Percentiles rank a stretch among this genome's conserved stretches.
phyloP scores from a whole-genome alignment of 2,888 invertebrate species.

The Digitonthophagus gazella region DNA sequence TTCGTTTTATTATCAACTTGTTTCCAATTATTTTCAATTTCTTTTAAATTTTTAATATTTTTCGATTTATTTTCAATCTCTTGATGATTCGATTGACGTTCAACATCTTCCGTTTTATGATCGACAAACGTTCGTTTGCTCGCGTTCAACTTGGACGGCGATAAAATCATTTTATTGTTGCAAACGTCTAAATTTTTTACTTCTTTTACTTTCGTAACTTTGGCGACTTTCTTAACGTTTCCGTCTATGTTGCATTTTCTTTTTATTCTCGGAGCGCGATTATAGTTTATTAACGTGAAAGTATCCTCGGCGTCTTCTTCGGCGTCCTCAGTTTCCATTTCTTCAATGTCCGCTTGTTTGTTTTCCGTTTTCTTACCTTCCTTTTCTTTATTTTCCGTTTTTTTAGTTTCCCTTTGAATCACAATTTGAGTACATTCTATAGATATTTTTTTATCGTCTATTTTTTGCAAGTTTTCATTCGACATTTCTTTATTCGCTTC shows the following conservation, averaged over 20 bases:
- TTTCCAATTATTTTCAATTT: background rate
- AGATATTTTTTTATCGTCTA: slow-evolving; percentile 21
- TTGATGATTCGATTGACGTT: no score
- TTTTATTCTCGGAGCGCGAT: slow-evolving; percentile 34
- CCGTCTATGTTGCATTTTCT: slow-evolving; percentile 40
- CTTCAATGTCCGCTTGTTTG: slow-evolving; percentile 13
- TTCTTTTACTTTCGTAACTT: slow-evolving; percentile 32
- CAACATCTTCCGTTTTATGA: slow-evolving; percentile 4
- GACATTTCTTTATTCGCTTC: slow-evolving; percentile 5
- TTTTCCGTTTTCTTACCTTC: no score
- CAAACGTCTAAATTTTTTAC: slow-evolving; percentile 30
- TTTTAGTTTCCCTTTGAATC: background rate
- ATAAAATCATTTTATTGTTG: slow-evolving; percentile 35
- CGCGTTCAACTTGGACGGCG: slow-evolving; percentile 42
- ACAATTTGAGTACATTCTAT: background rate
- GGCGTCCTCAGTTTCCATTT: slow-evolving; percentile 4
- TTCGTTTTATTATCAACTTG: background rate
- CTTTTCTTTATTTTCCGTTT: slow-evolving; percentile 8
- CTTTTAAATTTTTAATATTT: no score
- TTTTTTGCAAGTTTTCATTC: background rate
- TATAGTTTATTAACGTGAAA: slow-evolving; percentile 32
- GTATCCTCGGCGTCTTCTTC: slow-evolving; percentile 18
- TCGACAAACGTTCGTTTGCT: slow-evolving; percentile 38
- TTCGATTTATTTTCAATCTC: no score
- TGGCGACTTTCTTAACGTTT: slow-evolving; percentile 27